phyloP scores from a whole-genome alignment of 2,888 invertebrate genomes.

The Amiota minor region DNA sequence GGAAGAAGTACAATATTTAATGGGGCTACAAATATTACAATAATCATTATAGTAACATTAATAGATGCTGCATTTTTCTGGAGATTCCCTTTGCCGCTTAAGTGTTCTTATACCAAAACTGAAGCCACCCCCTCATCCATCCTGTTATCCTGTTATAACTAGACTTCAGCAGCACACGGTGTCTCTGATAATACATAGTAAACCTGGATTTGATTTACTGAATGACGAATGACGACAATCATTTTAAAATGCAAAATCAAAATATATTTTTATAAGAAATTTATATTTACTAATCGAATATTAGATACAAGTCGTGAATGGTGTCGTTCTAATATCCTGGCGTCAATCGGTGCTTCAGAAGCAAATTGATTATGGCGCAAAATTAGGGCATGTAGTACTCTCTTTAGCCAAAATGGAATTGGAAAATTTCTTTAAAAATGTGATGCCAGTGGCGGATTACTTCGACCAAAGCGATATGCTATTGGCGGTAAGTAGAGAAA shows the following conservation, averaged over 20 bases:
- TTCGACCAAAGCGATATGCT: constrained; percentile 90
- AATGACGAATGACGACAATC: too few relatives aligned
- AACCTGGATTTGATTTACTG: too few relatives aligned
- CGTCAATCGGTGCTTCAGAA: constrained; percentile 87
- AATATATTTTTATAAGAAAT: constrained; percentile 1
- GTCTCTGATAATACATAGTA: too few relatives aligned
- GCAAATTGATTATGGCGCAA: constrained; percentile 92
- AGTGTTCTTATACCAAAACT: too few relatives aligned
- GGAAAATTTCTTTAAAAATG: constrained; percentile 89
- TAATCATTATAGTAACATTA: too few relatives aligned
- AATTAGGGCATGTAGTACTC: constrained; percentile 86
- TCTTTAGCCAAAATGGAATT: constrained; percentile 91
- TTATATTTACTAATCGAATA: constrained; percentile 16
- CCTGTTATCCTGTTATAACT: too few relatives aligned
- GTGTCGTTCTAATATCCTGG: constrained; percentile 90
- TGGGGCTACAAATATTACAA: too few relatives aligned
- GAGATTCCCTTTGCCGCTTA: too few relatives aligned
- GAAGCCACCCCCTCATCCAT: too few relatives aligned
- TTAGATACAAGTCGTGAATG: constrained; percentile 90
- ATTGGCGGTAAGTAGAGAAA: constrained; percentile 75
- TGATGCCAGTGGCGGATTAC: constrained; percentile 92
- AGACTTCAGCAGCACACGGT: too few relatives aligned
- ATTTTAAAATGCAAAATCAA: constrained; percentile 28
- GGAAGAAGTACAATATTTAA: too few relatives aligned
- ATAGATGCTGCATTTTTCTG: too few relatives aligned